Percentiles rank a stretch among this genome's conserved stretches.
phyloP scores from a whole-genome alignment of 1,140 invertebrate species.

The Schmidtea mediterranea region DNA sequence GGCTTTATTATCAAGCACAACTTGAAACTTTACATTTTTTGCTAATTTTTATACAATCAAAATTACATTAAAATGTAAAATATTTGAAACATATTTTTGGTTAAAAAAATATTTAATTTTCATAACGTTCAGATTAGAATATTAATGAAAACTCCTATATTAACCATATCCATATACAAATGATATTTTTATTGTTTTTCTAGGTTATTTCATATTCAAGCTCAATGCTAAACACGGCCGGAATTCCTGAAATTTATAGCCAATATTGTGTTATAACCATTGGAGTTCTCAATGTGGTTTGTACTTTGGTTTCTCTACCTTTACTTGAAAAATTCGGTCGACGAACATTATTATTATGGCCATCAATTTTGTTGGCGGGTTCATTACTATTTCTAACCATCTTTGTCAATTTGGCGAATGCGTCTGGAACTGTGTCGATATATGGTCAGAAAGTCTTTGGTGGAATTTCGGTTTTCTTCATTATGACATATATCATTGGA shows the following conservation, averaged over 20 bases:
- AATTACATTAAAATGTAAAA: no score
- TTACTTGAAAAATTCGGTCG: constrained; percentile 44
- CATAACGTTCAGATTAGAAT: no score
- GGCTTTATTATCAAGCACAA: no score
- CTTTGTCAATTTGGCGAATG: constrained; percentile 44
- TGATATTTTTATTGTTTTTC: no score
- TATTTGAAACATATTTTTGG: no score
- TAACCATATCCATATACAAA: no score
- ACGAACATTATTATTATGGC: constrained; percentile 46
- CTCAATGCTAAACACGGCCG: constrained; percentile 43
- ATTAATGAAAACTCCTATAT: no score
- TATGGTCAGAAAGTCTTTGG: neutral
- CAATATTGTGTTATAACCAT: constrained; percentile 54
- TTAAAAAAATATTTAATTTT: no score
- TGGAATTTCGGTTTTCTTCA: constrained; percentile 30
- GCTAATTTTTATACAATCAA: no score
- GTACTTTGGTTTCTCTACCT: constrained; percentile 56
- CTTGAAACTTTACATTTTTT: no score
- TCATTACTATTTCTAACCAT: constrained; percentile 90
- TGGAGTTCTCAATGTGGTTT: constrained; percentile 54
- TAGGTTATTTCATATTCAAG: constrained; percentile 70
- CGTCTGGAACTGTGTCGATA: no score
- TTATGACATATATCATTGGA: constrained; percentile 51
- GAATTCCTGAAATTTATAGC: constrained; percentile 32
- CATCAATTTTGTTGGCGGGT: constrained; percentile 45